phyloP scores from a whole-genome alignment of 2,888 invertebrate genomes.

The Neoascia interrupta region DNA sequence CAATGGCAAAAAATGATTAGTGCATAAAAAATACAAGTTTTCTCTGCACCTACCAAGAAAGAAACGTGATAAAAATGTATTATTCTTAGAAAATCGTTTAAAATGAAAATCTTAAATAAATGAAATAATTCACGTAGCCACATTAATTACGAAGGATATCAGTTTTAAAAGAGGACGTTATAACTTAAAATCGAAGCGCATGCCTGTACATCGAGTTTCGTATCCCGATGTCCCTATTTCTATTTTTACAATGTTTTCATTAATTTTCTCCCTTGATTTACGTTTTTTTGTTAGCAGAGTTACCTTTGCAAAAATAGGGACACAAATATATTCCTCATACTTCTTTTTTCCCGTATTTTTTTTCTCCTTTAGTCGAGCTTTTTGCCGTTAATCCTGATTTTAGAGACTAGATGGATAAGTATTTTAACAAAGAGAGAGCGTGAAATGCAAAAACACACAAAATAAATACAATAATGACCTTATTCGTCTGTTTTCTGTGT shows the following conservation, averaged over 20 bases:
- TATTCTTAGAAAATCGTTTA: too few species aligned
- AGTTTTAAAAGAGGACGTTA: slow-evolving; percentile 34
- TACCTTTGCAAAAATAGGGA: slow-evolving; percentile 20
- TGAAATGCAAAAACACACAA: slow-evolving; percentile 51
- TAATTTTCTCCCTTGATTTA: slow-evolving; percentile 15
- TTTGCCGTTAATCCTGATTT: slow-evolving; percentile 31
- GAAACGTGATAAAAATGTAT: too few species aligned
- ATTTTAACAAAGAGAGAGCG: slow-evolving; percentile 43
- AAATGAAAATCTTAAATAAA: too few species aligned
- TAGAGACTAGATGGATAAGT: slow-evolving; percentile 52
- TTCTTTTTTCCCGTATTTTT: not conserved
- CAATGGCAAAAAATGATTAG: too few species aligned
- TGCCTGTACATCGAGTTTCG: too few species aligned
- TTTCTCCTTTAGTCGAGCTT: slow-evolving; percentile 14
- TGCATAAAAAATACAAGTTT: slow-evolving; percentile 1
- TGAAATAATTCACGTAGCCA: not conserved
- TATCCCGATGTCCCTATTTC: slow-evolving; percentile 18
- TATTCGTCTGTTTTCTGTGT: slow-evolving; percentile 61
- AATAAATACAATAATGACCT: slow-evolving; percentile 64
- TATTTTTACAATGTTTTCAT: slow-evolving; percentile 19
- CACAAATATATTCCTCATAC: not conserved
- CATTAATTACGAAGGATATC: slow-evolving; percentile 26
- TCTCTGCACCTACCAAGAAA: not conserved
- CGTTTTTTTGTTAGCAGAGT: slow-evolving; percentile 22
- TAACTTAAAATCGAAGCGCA: slow-evolving; percentile 22